Percentiles rank a stretch among this genome's conserved stretches.
These are phyloP conservation scores for Sitta europaea DNA, from an alignment of 2,113 vertebrate species.

Conservation along the genomic window DNA sequence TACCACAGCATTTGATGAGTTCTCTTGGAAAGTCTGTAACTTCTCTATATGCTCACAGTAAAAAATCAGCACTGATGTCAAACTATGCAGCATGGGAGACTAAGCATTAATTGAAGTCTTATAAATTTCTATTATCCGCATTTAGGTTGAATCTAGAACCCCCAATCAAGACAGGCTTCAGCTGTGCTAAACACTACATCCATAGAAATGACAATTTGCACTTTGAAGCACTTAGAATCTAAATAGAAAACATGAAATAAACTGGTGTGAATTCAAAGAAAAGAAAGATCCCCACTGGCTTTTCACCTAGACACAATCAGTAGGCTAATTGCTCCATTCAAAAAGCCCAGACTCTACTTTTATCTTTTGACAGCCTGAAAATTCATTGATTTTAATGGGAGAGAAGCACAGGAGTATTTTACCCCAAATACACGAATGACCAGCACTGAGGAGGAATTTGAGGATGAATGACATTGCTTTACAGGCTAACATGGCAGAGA, in stretches of 20 bases:
- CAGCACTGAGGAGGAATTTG: not conserved
- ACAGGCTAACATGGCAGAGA: not conserved
- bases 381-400: not conserved
- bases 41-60: not conserved
- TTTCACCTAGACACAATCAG: not conserved
- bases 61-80: not conserved
- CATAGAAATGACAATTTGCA: not conserved
- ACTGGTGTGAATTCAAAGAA: not conserved
- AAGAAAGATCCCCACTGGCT: not conserved
- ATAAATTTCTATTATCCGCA: not conserved
- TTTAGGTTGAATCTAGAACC: not conserved
- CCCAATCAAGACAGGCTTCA: not conserved
- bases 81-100: not conserved
- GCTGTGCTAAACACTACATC: not conserved
- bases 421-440: rapidly evolving
- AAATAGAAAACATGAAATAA: not conserved
- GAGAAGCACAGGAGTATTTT: not conserved
- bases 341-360: not conserved
- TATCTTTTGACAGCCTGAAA: not conserved
- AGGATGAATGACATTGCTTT: not conserved
- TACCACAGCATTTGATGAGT: not conserved
- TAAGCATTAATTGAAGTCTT: not conserved
- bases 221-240: not conserved
- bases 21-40: not conserved
- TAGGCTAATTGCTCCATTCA: not conserved